Percentiles rank a stretch among this genome's conserved stretches.
Conservation (phyloP, 1,140 invertebrate genomes). For the Piezodorus guildinii region DNA sequence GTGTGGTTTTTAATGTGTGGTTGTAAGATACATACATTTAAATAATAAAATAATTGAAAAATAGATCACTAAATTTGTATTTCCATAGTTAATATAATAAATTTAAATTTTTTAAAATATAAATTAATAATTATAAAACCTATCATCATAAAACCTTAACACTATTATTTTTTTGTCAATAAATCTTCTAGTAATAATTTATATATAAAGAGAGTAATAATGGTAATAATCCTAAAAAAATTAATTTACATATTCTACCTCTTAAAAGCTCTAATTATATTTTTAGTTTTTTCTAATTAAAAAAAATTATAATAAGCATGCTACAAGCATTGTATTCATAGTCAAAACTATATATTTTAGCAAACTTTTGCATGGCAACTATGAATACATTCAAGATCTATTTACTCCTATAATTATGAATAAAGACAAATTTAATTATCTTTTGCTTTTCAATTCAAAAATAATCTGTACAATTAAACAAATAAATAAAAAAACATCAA, state of each 20-base stretch:
- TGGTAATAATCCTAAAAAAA: too few relatives aligned
- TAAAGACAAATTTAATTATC: conserved; percentile 6
- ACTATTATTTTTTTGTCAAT: too few relatives aligned
- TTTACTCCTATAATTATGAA: conserved; percentile 8
- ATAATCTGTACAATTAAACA: conserved; percentile 2
- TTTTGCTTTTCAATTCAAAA: conserved; percentile 3
- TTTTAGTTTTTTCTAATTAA: background rate
- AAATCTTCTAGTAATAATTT: too few relatives aligned
- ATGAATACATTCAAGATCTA: conserved; percentile 24
- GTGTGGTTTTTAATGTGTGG: too few relatives aligned
- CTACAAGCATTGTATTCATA: conserved; percentile 24
- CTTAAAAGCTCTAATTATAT: conserved; percentile 16
- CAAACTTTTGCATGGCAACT: conserved; percentile 18
- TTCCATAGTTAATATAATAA: too few relatives aligned
- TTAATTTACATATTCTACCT: background rate
- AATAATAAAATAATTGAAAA: too few relatives aligned
- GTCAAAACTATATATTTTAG: conserved; percentile 1
- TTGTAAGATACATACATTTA: too few relatives aligned
- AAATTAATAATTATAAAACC: too few relatives aligned
- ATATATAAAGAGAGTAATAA: too few relatives aligned
- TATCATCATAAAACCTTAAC: too few relatives aligned
- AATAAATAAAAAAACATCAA: conserved; percentile 10
- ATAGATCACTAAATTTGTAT: too few relatives aligned
- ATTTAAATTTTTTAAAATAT: too few relatives aligned
- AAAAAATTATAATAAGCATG: conserved; percentile 20